Conservation (phyloP, 2,113 vertebrate species). For the Daphoenositta chrysoptera region DNA sequence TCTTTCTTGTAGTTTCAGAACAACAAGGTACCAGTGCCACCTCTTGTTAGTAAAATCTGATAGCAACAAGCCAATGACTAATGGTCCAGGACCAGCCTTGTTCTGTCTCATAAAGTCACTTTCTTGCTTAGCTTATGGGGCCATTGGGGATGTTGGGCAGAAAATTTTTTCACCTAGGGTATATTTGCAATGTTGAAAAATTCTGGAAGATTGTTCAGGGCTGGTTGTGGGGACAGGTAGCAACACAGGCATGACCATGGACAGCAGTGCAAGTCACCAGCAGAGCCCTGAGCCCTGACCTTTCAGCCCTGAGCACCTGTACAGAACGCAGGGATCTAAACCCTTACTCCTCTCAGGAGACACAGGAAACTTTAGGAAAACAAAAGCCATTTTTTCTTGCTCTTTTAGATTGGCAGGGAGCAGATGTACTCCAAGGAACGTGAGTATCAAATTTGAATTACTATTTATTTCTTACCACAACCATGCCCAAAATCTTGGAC, state of each 20-base stretch:
- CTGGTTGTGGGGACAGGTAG: not conserved
- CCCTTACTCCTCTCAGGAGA: not conserved
- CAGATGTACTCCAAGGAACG: not conserved
- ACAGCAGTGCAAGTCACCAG: not conserved
- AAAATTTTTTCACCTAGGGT: not conserved
- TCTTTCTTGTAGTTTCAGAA: not conserved
- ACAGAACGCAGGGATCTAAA: not conserved
- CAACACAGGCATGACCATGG: not conserved
- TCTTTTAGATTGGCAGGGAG: not conserved
- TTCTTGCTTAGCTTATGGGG: not conserved
- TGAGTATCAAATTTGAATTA: not conserved
- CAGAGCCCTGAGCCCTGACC: not conserved
- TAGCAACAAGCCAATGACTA: not conserved
- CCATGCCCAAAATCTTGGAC: not conserved
- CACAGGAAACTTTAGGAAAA: not conserved
- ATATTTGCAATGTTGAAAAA: not conserved
- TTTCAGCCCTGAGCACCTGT: not conserved
- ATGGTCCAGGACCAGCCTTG: not conserved
- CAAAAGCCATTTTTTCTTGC: not conserved
- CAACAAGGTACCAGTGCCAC: not conserved
- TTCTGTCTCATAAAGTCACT: not conserved
- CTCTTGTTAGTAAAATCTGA: slow-evolving; percentile 12
- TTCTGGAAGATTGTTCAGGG: not conserved
- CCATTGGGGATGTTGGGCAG: not conserved
- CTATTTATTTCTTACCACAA: not conserved